Evolutionary conservation across 2,888 invertebrate genomes (phyloP), one percentile per base, ranked within the genome.

Genomic region (Hipparchia semele): DNA sequence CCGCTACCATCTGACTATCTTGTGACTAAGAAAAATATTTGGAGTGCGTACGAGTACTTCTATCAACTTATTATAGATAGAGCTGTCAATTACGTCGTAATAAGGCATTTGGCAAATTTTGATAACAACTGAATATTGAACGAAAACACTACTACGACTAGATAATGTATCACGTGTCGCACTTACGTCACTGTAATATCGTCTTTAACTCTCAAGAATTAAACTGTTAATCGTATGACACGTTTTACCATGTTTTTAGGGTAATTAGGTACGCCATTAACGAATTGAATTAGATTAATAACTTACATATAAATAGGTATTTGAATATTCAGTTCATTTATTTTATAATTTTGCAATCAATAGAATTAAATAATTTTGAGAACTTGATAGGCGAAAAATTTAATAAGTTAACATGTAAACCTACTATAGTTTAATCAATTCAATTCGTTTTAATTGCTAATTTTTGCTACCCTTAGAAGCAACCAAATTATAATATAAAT

Each of bases 71-170:
- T 2, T 39, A 39, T 39, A 39, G 39, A 39, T 39, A 39, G 39
- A 39, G 2, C 39, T 39, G 39, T 39, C 39, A 39, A 23, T 0
- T 39, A 39, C 3, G 39, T 39, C 39, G 39, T 39, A 39, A 39
- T 6, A 46, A 13, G 49, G 13, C 64, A 51, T 64, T 64, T 49
- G 49, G 64, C 49, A 23, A 64, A 64, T 49, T 46, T 62, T 64
- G 64, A 64, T 64, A 64, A 64, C 64, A 51, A 46, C 39, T 39
- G 2, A 39, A 39, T 39, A 39, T 4, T 62, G 49, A 64, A 49
- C 13, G 13, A 49, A 49, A n/a, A 62, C 49, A 49, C 13, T 46
- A 8, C 45, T 61, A 3, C n/a, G n/a, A 45, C 12, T 39, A 61
- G 0, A 2, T 4, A 39, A 60, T 45, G 45, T 12, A 39, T 61